phyloP scores from a whole-genome alignment of 53 echinoderm and acorn worm species.

The Apostichopus leukothele region DNA sequence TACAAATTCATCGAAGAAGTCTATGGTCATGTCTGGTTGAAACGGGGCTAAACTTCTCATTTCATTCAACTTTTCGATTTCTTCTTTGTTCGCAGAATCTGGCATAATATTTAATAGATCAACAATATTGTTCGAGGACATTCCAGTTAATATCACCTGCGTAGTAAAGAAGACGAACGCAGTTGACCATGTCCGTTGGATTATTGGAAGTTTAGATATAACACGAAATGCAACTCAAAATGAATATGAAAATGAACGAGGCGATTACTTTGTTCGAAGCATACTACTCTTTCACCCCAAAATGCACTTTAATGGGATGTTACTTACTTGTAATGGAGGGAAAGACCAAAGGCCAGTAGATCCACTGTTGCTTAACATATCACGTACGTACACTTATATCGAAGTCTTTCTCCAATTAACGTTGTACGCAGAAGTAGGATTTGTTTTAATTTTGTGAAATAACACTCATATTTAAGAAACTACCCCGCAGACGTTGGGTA shows the following conservation, averaged over 20 bases:
- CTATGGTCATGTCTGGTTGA: no score
- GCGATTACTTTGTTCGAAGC: background rate
- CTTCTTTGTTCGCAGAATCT: background rate
- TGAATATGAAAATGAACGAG: background rate
- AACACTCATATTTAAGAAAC: no score
- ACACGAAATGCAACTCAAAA: constrained; percentile 26
- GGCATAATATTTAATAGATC: background rate
- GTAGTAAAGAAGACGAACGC: background rate
- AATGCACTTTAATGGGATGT: background rate
- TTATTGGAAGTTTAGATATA: background rate
- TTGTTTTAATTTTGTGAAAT: no score
- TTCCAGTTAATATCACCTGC: constrained; percentile 1
- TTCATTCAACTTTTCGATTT: background rate
- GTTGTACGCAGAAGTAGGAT: no score
- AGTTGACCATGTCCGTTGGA: background rate
- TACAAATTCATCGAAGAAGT: no score
- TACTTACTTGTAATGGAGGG: constrained; percentile 14
- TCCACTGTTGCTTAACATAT: background rate
- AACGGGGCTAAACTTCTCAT: no score
- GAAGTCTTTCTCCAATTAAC: background rate
- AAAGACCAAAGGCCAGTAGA: background rate
- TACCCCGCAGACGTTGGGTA: no score
- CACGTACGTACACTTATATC: background rate
- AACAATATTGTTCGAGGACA: background rate
- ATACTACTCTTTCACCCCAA: constrained; percentile 3